phyloP scores from a whole-genome alignment of 1,140 invertebrate species.

The Brachionus manjavacas region DNA sequence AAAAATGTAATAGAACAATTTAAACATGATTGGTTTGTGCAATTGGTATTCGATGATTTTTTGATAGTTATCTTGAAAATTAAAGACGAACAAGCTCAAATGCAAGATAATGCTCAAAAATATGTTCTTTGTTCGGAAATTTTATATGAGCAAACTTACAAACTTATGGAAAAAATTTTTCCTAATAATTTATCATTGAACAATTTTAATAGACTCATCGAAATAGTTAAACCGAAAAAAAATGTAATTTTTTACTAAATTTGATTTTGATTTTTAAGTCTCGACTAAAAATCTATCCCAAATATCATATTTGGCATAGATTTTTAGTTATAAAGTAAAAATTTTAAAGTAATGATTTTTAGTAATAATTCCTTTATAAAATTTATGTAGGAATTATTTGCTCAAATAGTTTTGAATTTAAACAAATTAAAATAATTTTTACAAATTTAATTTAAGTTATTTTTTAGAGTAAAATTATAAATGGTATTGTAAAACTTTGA shows the following conservation, averaged over 20 bases:
- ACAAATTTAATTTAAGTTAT: too few species aligned
- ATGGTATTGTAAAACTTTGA: too few species aligned
- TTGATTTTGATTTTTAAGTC: too few species aligned
- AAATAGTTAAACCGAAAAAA: slow-evolving; percentile 32
- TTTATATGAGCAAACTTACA: slow-evolving; percentile 17
- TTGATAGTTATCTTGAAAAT: background rate
- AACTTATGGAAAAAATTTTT: slow-evolving; percentile 18
- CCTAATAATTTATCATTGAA: background rate
- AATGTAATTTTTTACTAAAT: background rate
- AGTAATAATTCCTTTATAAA: too few species aligned
- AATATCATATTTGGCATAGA: too few species aligned
- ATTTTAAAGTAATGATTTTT: too few species aligned
- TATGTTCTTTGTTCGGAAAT: background rate
- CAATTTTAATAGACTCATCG: slow-evolving; percentile 18
- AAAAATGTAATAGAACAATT: slow-evolving; percentile 35
- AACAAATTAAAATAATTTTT: too few species aligned
- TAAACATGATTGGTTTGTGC: slow-evolving; percentile 39
- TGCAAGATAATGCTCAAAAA: background rate
- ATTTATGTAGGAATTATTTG: too few species aligned
- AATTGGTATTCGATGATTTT: slow-evolving; percentile 38
- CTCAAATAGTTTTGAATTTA: too few species aligned
- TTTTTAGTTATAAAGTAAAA: too few species aligned
- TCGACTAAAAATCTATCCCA: too few species aligned
- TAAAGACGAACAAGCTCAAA: slow-evolving; percentile 7
- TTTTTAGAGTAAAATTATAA: too few species aligned